These are phyloP conservation scores for Parotia lawesii DNA, from an alignment of 2,113 vertebrate species.

Conservation along the genomic window DNA sequence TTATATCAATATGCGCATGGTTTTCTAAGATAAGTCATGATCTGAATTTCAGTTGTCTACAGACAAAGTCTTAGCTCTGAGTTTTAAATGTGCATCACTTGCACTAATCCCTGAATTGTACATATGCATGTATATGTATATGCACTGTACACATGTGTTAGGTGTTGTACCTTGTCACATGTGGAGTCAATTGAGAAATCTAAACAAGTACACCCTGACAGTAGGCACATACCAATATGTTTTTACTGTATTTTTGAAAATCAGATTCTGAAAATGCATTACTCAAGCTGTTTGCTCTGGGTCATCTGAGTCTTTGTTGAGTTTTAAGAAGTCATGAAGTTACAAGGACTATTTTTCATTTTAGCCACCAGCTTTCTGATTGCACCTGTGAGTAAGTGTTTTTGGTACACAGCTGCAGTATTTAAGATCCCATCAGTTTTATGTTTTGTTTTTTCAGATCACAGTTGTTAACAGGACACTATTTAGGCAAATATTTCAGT, in stretches of 20 bases:
- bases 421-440: neutral
- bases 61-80: neutral
- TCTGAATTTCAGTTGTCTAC: neutral
- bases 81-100: neutral
- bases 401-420: neutral
- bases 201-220: neutral
- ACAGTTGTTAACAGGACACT: neutral
- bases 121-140: rapidly evolving
- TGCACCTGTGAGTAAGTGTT: neutral
- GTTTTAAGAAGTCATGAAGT: neutral
- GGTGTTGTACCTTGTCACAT: neutral
- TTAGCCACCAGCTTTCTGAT: neutral
- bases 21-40: neutral
- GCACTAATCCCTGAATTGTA: neutral
- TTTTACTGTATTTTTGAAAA: neutral
- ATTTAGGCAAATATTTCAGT: neutral
- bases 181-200: neutral
- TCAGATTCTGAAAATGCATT: neutral
- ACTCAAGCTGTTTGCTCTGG: neutral
- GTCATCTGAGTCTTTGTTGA: neutral
- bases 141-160: rapidly evolving
- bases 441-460: neutral
- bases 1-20: neutral
- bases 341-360: neutral
- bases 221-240: no score